These are phyloP conservation scores for Drosophila robusta DNA, from an alignment of 2,888 invertebrate species.

Conservation along the genomic window DNA sequence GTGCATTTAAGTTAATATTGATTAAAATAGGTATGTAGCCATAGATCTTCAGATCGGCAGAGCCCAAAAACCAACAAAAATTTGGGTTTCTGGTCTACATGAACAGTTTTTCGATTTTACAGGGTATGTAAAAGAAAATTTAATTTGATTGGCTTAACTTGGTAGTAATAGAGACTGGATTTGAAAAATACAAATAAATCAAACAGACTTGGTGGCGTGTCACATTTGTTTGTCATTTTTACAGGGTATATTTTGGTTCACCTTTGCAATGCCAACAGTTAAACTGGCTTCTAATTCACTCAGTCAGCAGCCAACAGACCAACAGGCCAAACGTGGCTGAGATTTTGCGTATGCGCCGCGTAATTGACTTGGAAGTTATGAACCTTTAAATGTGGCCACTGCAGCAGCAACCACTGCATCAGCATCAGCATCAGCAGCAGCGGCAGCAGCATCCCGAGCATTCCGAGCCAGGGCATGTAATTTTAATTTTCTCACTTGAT, in stretches of 20 bases:
- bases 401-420: constrained; percentile 32
- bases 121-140: background rate
- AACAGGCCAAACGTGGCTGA: constrained; percentile 37
- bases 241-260: constrained; percentile 4
- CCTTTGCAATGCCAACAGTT: background rate
- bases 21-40: too few relatives aligned
- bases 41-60: too few relatives aligned
- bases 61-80: too few relatives aligned
- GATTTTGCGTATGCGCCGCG: constrained; percentile 65
- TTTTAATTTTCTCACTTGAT: constrained; percentile 82
- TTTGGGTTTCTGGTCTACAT: too few relatives aligned
- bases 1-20: too few relatives aligned
- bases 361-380: constrained; percentile 82
- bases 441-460: constrained; percentile 23
- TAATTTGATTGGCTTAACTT: too few relatives aligned
- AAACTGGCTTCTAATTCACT: constrained; percentile 49
- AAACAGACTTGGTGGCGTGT: too few relatives aligned
- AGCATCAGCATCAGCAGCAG: constrained; percentile 17
- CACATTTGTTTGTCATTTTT: background rate
- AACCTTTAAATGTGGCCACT: constrained; percentile 79
- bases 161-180: too few relatives aligned
- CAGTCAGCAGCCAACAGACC: constrained; percentile 46
- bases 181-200: too few relatives aligned
- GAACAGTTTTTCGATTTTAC: background rate
- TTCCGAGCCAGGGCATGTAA: constrained; percentile 57